Conservation (phyloP, 2,113 vertebrate genomes). For the Turnix velox region DNA sequence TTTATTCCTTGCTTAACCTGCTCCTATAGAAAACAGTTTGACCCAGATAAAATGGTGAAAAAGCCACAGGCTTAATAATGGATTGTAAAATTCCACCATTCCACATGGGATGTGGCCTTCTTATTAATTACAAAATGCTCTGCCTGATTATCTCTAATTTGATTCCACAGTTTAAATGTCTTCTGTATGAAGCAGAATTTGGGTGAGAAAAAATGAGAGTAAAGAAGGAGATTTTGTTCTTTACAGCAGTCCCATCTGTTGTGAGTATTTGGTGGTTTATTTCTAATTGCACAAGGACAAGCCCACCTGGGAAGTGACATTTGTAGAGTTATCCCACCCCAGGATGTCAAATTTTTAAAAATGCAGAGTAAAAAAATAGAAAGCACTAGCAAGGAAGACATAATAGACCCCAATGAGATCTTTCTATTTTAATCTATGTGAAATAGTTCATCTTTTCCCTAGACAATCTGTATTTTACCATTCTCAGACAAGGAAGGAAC, state of each 20-base stretch:
- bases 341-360: not conserved
- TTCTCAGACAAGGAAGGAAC: not conserved
- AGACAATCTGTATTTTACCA: not conserved
- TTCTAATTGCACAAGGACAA: conserved; percentile 7
- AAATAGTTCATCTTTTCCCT: not conserved
- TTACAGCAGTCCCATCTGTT: not conserved
- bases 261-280: not conserved
- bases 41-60: conserved; percentile 13
- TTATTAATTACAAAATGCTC: conserved; percentile 38
- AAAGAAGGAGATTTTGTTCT: not conserved
- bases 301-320: not conserved
- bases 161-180: conserved; percentile 1
- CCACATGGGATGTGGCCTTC: not conserved
- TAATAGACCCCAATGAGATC: not conserved
- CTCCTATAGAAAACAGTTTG: not conserved
- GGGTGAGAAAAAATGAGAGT: not conserved
- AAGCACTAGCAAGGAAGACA: not conserved
- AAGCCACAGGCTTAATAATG: not conserved
- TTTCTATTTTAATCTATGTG: not conserved
- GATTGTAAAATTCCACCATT: conserved; percentile 18
- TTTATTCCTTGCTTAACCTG: not conserved
- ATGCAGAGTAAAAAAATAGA: not conserved
- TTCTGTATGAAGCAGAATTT: not conserved
- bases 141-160: conserved; percentile 28
- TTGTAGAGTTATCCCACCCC: not conserved